A percentile compares a stretch with the other conserved stretches of the same genome.
Conservation (phyloP, 2,888 invertebrate genomes). For the Strigamia maritima region DNA sequence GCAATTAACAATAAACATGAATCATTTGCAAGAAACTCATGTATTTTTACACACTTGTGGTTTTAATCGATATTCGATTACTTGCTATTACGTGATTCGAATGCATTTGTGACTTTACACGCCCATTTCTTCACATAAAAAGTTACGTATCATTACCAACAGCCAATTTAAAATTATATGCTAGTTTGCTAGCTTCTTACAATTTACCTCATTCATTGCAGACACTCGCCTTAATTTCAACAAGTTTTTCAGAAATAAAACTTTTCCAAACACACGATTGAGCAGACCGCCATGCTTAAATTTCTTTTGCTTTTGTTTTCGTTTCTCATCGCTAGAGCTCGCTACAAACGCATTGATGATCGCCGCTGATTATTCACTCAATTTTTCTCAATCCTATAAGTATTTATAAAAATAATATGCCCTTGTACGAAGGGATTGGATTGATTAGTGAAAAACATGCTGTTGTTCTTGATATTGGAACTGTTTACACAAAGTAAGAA, state of each 20-base stretch:
- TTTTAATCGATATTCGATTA: too few species aligned
- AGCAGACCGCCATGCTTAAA: conserved; percentile 29
- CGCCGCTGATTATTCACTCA: background rate
- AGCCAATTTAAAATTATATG: too few species aligned
- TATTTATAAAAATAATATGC: conserved; percentile 48
- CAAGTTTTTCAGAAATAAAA: background rate
- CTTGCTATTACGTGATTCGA: too few species aligned
- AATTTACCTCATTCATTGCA: background rate
- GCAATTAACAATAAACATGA: too few species aligned
- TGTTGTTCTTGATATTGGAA: conserved; percentile 84
- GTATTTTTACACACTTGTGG: too few species aligned
- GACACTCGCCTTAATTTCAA: background rate
- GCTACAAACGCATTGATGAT: background rate
- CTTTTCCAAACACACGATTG: background rate
- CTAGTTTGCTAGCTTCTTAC: background rate
- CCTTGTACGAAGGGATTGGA: conserved; percentile 72
- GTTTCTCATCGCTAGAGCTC: background rate
- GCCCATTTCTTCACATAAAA: too few species aligned
- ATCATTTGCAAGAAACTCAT: too few species aligned
- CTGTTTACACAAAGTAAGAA: conserved; percentile 84
- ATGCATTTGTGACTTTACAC: too few species aligned
- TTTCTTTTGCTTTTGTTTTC: background rate
- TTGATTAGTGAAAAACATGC: conserved; percentile 82
- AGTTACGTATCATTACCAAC: too few species aligned
- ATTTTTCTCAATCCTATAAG: background rate